Base-by-base conservation (phyloP, 2,888 invertebrate species). In the Pristionchus mayeri region DNA sequence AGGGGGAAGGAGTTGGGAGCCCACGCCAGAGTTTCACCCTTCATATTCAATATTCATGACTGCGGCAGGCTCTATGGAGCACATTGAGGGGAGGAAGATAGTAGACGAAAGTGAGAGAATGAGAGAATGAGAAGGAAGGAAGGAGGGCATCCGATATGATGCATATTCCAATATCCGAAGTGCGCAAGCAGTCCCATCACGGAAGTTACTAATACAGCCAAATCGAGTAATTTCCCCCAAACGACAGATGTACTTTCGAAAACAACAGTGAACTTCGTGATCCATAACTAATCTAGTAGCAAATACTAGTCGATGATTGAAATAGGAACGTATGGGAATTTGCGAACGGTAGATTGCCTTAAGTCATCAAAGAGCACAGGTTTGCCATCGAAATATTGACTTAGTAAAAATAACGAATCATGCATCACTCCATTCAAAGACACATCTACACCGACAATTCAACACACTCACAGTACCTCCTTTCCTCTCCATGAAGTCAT, bases 1-100 rank as follows among this genome's bases (percentile, higher is more conserved):
- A 44, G 44, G 13, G 44, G 13, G 44, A 44, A 13, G 13, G 44
- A 44, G 44, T 9, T 13, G 44, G 44, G 27, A 50, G 34, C 30
- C 50, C 2, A 24, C 48, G 21, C 3, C 48, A 78, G 24, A 44
- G 75, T 75, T 50, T 50, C 76, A 40, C 1, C 21, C 13, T 40
- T 7, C 76, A 75, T 50, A 24, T 78, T 71, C 71, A 71, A 71
- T 71, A 71, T 71, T 71, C 71, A 71, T 71, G 71, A 71, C 71
- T 24, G 63, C 18, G 60, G 60, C 27, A 34, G 40, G 71, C 71
- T 40, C 71, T 71, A 18, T n/a, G n/a, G 40, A 34, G 44, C 63
- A 63, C 16, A 27, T n/a, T 4, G n/a, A 54, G 11, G 4, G 54
- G 54, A 9, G 16, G 21, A 21, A 54, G 54, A 54, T 9, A 13